phyloP scores from a whole-genome alignment of 2,113 vertebrate species.

The Erpornis zantholeuca region DNA sequence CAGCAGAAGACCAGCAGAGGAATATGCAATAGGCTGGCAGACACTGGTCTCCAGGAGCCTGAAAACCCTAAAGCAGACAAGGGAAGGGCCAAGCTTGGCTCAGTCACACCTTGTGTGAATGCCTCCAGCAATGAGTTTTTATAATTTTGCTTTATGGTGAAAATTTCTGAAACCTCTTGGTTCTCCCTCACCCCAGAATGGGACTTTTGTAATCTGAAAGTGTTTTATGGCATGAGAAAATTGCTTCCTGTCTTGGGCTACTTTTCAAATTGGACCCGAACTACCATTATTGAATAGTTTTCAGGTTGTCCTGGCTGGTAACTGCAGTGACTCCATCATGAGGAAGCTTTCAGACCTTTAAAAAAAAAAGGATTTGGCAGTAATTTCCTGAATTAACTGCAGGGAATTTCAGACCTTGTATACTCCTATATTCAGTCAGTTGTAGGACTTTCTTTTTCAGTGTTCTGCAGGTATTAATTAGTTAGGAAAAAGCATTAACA shows the following conservation, averaged over 20 bases:
- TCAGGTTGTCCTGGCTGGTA: neutral
- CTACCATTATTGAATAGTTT: neutral
- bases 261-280: slow-evolving; percentile 19
- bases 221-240: slow-evolving; percentile 27
- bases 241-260: slow-evolving; percentile 14
- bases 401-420: neutral
- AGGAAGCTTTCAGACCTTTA: slow-evolving; percentile 10
- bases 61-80: neutral
- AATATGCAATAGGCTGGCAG: neutral
- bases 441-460: neutral
- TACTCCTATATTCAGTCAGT: neutral
- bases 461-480: neutral
- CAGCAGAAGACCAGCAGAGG: neutral
- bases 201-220: neutral
- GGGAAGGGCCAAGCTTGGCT: neutral
- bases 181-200: neutral
- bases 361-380: neutral
- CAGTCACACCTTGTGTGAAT: accelerated
- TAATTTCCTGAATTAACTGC: slow-evolving; percentile 29
- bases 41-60: neutral
- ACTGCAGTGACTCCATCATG: neutral
- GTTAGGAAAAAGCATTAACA: neutral
- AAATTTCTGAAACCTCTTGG: neutral
- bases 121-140: neutral
- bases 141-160: neutral